Conservation (phyloP, 2,797 vertebrate species). For the Scarus forsteni region DNA sequence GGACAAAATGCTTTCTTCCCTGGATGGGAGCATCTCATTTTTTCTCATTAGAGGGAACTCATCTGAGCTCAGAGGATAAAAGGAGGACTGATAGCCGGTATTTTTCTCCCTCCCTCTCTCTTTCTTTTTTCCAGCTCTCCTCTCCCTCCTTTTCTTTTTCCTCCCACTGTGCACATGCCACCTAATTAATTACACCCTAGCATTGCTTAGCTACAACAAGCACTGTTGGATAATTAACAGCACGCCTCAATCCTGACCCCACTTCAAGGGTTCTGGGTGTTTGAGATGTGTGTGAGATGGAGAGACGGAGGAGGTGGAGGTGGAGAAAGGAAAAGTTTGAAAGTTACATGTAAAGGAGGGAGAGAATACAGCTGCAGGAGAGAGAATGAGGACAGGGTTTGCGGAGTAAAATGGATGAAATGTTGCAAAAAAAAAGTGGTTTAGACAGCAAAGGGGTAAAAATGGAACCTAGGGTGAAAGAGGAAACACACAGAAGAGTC, state of each 20-base stretch:
- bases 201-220: slow-evolving; percentile 78
- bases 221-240: slow-evolving; percentile 80
- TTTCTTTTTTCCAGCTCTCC: background rate
- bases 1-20: slow-evolving; percentile 80
- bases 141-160: slow-evolving; percentile 59
- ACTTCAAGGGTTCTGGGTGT: slow-evolving; percentile 71
- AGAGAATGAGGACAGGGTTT: slow-evolving; percentile 4
- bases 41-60: slow-evolving; percentile 80
- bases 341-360: slow-evolving; percentile 33
- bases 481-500: slow-evolving; percentile 58
- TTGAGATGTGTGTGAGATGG: slow-evolving; percentile 54
- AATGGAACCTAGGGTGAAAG: slow-evolving; percentile 27
- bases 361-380: slow-evolving; percentile 1
- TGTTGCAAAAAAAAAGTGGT: slow-evolving; percentile 13
- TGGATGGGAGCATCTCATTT: slow-evolving; percentile 77
- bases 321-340: slow-evolving; percentile 23
- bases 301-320: slow-evolving; percentile 33
- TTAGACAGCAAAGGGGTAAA: slow-evolving; percentile 13
- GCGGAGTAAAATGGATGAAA: slow-evolving; percentile 25
- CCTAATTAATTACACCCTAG: slow-evolving; percentile 83
- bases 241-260: slow-evolving; percentile 78
- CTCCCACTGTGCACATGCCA: slow-evolving; percentile 77
- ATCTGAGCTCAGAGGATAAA: slow-evolving; percentile 79
- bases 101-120: slow-evolving; percentile 61
- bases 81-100: slow-evolving; percentile 72